A percentile compares a stretch with the other conserved stretches of the same genome.
Conservation (phyloP, 2,888 invertebrate genomes). For the Hemistola chrysoprasaria region DNA sequence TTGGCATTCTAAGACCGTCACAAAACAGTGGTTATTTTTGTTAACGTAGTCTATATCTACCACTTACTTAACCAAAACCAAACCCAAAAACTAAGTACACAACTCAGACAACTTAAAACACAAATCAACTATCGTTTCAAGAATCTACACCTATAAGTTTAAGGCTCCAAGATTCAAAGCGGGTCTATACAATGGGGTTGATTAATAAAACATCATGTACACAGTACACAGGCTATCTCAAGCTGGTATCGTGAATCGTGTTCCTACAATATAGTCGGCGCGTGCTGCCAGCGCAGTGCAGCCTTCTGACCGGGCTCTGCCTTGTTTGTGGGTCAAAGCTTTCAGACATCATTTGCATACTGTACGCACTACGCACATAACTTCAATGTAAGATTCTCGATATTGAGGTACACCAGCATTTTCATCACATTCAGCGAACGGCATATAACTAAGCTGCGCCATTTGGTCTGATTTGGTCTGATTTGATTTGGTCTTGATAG, state of each 20-base stretch:
- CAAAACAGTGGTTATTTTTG: too few species aligned
- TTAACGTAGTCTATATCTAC: too few species aligned
- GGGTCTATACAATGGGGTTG: constrained; percentile 53
- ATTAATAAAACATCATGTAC: constrained; percentile 66
- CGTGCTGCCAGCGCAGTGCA: constrained; percentile 28
- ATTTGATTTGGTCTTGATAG: too few species aligned
- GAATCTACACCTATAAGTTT: constrained; percentile 30
- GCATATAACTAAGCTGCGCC: too few species aligned
- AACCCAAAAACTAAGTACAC: too few species aligned
- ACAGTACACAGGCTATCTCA: constrained; percentile 42
- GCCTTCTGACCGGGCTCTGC: constrained; percentile 32
- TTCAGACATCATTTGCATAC: constrained; percentile 66
- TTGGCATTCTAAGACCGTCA: too few species aligned
- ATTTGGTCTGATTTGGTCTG: too few species aligned
- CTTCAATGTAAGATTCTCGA: too few species aligned
- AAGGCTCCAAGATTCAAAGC: constrained; percentile 36
- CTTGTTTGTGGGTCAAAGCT: constrained; percentile 62
- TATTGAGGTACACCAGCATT: too few species aligned
- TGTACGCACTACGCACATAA: constrained; percentile 31
- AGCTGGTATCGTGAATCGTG: constrained; percentile 32
- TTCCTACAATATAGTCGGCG: constrained; percentile 13
- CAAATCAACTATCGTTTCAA: constrained; percentile 17
- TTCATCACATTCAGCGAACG: too few species aligned
- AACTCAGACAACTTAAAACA: background rate
- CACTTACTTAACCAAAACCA: too few species aligned